phyloP scores from a whole-genome alignment of 2,888 invertebrate species.

The Nasonovia ribisnigri region DNA sequence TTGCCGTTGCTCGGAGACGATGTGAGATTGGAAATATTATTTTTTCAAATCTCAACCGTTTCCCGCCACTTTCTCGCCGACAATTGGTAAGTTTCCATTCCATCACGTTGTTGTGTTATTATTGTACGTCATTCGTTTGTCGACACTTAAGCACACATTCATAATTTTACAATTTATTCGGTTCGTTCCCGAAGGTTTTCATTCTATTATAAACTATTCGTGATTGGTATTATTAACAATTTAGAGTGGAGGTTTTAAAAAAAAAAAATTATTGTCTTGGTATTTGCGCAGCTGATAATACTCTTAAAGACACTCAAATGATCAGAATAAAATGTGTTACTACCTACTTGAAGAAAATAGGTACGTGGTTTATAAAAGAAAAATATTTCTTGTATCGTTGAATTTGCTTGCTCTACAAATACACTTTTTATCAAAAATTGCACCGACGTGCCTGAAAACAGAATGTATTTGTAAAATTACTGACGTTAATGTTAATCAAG shows the following conservation, averaged over 20 bases:
- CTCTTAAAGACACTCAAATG: neutral
- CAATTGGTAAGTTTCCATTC: slow-evolving; percentile 26
- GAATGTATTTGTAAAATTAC: neutral
- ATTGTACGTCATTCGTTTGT: neutral
- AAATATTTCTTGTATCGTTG: neutral
- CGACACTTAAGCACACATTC: neutral
- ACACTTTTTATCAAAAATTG: neutral
- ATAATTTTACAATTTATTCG: neutral
- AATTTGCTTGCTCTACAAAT: neutral
- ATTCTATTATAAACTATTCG: neutral
- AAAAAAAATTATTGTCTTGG: slow-evolving; percentile 26
- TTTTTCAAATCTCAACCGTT: neutral
- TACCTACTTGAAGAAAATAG: neutral
- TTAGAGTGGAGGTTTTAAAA: neutral
- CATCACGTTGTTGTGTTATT: neutral
- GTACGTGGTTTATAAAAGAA: neutral
- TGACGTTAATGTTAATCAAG: neutral
- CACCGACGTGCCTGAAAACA: neutral
- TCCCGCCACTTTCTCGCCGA: slow-evolving; percentile 42
- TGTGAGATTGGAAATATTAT: neutral
- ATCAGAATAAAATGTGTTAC: slow-evolving; percentile 22
- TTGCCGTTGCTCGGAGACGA: neutral
- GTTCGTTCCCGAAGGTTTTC: neutral
- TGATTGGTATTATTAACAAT: neutral
- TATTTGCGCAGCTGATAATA: slow-evolving; percentile 53